These are phyloP conservation scores for Nasonovia ribisnigri DNA, from an alignment of 2,888 invertebrate species.

Conservation along the genomic window DNA sequence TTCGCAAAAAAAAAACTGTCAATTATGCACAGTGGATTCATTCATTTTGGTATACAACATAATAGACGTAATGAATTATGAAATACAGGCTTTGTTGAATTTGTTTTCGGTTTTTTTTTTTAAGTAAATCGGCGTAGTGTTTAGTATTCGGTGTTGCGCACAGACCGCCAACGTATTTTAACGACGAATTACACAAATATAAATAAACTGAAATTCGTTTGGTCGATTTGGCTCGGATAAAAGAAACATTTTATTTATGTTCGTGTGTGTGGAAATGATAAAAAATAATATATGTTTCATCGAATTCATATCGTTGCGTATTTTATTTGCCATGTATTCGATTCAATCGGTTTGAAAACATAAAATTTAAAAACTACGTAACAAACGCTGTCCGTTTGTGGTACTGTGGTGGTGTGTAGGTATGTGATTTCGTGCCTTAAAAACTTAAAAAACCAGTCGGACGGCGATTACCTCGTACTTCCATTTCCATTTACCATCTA, in stretches of 20 bases:
- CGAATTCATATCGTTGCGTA: background rate
- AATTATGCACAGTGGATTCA: conserved; percentile 17
- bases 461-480: background rate
- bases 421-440: conserved; percentile 7
- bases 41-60: conserved; percentile 30
- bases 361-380: background rate
- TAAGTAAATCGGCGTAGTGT: conserved; percentile 27
- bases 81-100: conserved; percentile 36
- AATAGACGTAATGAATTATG: conserved; percentile 47
- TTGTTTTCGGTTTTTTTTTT: background rate
- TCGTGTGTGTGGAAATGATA: background rate
- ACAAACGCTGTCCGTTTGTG: background rate
- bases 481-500: background rate
- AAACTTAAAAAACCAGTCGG: conserved; percentile 15
- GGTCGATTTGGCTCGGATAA: background rate
- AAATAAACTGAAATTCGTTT: conserved; percentile 15
- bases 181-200: conserved; percentile 14
- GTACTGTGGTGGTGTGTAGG: background rate
- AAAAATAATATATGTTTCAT: background rate
- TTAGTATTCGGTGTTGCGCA: conserved; percentile 32
- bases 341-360: background rate
- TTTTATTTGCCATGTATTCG: background rate
- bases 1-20: conserved; percentile 11
- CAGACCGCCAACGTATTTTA: background rate
- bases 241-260: background rate